phyloP scores from a whole-genome alignment of 2,113 vertebrate species.

The Ginglymostoma cirratum region DNA sequence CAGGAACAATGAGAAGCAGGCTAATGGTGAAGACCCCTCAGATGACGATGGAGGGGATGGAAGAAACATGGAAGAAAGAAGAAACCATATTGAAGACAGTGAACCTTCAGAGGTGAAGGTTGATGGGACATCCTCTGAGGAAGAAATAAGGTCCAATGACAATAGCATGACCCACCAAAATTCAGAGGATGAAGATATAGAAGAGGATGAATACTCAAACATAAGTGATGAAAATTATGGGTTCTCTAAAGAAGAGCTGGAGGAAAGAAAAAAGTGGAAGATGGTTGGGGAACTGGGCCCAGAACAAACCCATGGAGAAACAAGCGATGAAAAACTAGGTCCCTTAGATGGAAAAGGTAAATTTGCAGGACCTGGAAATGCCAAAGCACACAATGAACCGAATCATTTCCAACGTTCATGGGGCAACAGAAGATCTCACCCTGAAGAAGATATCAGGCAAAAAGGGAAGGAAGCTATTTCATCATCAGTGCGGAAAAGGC shows the following conservation, averaged over 20 bases:
- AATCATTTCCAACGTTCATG: constrained; percentile 28
- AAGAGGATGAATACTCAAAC: constrained; percentile 35
- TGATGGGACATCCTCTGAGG: constrained; percentile 47
- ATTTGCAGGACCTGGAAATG: background rate
- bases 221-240: constrained; percentile 46
- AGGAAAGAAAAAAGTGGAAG: constrained; percentile 60
- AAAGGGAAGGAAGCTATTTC: constrained; percentile 50
- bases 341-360: constrained; percentile 48
- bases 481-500: constrained; percentile 56
- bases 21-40: constrained; percentile 42
- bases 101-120: constrained; percentile 36
- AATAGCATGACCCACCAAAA: constrained; percentile 38
- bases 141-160: constrained; percentile 41
- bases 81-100: constrained; percentile 34
- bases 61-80: constrained; percentile 43
- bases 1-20: constrained; percentile 44
- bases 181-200: constrained; percentile 40
- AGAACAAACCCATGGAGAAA: constrained; percentile 52
- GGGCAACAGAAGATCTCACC: constrained; percentile 55
- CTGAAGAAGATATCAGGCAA: constrained; percentile 61
- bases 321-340: constrained; percentile 52
- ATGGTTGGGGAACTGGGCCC: constrained; percentile 63
- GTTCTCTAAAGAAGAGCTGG: constrained; percentile 52
- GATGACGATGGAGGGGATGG: constrained; percentile 41
- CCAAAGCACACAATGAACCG: background rate